Evolutionary conservation across 1,140 invertebrate genomes (phyloP).

Genomic region (Steinernema feltiae): DNA sequence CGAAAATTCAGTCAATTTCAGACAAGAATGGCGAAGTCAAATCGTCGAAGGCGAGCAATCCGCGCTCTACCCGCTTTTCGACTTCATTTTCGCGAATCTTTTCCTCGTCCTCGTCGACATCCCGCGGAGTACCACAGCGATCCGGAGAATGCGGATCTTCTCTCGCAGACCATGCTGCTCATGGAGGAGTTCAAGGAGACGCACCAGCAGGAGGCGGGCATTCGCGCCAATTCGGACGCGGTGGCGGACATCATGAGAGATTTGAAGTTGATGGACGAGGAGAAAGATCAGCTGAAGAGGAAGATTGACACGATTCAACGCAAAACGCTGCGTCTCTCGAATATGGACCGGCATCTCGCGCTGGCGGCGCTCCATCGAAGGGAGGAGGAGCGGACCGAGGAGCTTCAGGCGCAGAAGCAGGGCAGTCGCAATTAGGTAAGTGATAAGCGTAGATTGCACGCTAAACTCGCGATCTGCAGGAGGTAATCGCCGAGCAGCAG

Average conservation of each 20-base stretch:
- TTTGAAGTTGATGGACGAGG: slow-evolving; percentile 13
- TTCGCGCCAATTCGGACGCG: not conserved
- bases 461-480: too few relatives aligned
- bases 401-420: not conserved
- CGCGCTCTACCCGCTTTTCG: slow-evolving; percentile 18
- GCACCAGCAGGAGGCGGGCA: not conserved
- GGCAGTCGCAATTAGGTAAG: not conserved
- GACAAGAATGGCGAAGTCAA: slow-evolving; percentile 23
- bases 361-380: slow-evolving; percentile 5
- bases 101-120: slow-evolving; percentile 23
- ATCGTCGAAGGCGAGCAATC: slow-evolving; percentile 19
- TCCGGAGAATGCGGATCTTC: not conserved
- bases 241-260: slow-evolving; percentile 7
- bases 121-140: slow-evolving; percentile 14
- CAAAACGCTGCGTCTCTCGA: not conserved
- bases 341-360: not conserved
- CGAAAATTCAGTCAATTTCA: too few relatives aligned
- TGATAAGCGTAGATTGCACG: not conserved
- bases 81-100: slow-evolving; percentile 18
- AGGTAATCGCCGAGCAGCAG: too few relatives aligned
- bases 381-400: not conserved
- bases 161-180: not conserved
- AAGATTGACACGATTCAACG: not conserved
- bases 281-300: slow-evolving; percentile 16
- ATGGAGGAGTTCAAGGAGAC: slow-evolving; percentile 13